phyloP scores from a whole-genome alignment of 2,797 vertebrate species.

The Mallotus villosus region DNA sequence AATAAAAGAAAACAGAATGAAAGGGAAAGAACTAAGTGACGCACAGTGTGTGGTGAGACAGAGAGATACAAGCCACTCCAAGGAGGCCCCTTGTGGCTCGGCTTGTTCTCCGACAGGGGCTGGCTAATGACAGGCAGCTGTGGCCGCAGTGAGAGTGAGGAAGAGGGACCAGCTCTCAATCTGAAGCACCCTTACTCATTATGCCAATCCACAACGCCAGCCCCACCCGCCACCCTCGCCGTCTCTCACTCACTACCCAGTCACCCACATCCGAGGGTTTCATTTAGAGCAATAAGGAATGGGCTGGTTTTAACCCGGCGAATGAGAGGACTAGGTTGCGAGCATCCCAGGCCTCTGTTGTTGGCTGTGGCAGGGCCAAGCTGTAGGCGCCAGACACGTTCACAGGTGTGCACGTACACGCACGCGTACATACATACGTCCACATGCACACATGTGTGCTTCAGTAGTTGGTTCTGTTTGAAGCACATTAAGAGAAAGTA shows the following conservation, averaged over 20 bases:
- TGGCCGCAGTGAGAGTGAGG: conserved; percentile 65
- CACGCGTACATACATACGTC: conserved; percentile 36
- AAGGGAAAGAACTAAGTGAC: conserved; percentile 43
- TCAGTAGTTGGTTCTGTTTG: too few relatives aligned
- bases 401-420: not conserved
- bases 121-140: conserved; percentile 72
- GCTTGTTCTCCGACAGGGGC: conserved; percentile 66
- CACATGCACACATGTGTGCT: conserved; percentile 10
- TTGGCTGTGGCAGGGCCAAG: not conserved
- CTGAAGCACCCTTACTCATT: conserved; percentile 74
- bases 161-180: conserved; percentile 56
- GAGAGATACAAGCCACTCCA: conserved; percentile 57
- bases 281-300: conserved; percentile 22
- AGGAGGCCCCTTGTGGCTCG: conserved; percentile 56
- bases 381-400: not conserved
- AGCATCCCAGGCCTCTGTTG: not conserved
- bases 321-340: conserved; percentile 14
- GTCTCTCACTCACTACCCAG: conserved; percentile 72
- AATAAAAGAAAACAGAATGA: conserved; percentile 29
- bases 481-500: too few relatives aligned
- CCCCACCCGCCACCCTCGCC: conserved; percentile 77
- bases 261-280: conserved; percentile 14
- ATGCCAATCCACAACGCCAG: conserved; percentile 54
- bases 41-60: conserved; percentile 55
- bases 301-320: not conserved